Conservation (phyloP, 2,888 invertebrate species). For the Rhingia campestris region DNA sequence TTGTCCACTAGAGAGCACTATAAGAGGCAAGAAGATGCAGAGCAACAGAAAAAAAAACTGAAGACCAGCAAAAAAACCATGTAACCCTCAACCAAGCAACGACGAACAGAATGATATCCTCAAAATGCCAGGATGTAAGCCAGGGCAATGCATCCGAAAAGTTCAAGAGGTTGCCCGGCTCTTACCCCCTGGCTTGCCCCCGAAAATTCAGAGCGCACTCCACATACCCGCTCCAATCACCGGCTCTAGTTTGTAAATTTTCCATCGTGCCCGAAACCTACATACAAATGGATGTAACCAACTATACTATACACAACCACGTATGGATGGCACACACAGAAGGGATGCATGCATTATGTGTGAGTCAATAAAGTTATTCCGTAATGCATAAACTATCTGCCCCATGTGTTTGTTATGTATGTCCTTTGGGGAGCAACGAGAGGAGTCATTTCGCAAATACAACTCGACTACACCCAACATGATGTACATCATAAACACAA, state of each 20-base stretch:
- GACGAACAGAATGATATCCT: conserved; percentile 56
- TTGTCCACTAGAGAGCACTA: conserved; percentile 30
- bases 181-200: conserved; percentile 60
- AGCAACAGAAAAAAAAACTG: conserved; percentile 1
- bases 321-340: conserved; percentile 35
- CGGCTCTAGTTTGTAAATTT: conserved; percentile 44
- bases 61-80: conserved; percentile 19
- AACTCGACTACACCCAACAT: conserved; percentile 18
- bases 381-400: conserved; percentile 70
- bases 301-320: neutral
- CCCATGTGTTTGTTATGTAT: conserved; percentile 51
- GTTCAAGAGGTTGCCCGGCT: conserved; percentile 65
- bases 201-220: conserved; percentile 40
- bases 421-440: conserved; percentile 12
- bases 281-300: conserved; percentile 43
- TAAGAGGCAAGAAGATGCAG: conserved; percentile 12
- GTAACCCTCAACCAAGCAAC: conserved; percentile 25
- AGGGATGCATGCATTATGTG: conserved; percentile 65
- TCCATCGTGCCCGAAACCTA: conserved; percentile 40
- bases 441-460: conserved; percentile 53
- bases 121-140: conserved; percentile 60
- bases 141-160: conserved; percentile 66
- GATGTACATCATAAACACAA: conserved; percentile 45
- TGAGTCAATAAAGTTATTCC: conserved; percentile 71
- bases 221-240: conserved; percentile 11